These are phyloP conservation scores for Acanthisitta chloris DNA, from an alignment of 2,113 vertebrate species.

Conservation along the genomic window DNA sequence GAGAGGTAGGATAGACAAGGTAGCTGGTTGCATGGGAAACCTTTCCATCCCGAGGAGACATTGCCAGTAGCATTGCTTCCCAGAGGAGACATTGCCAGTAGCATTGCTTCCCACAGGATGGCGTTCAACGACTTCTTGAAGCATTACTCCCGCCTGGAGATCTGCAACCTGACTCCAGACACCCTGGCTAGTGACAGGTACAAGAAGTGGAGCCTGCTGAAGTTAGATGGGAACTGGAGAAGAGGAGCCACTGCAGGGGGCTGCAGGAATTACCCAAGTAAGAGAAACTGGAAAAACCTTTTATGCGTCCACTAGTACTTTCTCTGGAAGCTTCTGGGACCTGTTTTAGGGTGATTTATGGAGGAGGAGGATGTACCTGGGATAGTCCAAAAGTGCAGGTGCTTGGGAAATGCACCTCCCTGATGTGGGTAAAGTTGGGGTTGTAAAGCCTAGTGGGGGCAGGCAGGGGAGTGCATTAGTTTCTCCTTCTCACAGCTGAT, in stretches of 20 bases:
- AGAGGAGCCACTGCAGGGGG: conserved; percentile 90
- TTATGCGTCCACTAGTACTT: neutral
- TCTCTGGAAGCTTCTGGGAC: neutral
- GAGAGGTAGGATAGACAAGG: neutral
- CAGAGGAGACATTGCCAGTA: conserved; percentile 69
- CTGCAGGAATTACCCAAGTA: conserved; percentile 89
- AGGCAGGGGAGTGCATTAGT: neutral
- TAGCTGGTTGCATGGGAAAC: neutral
- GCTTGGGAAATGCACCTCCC: neutral
- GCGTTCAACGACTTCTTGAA: conserved; percentile 85
- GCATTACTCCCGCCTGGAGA: conserved; percentile 90
- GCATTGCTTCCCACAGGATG: conserved; percentile 81
- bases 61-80: neutral
- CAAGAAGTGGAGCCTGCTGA: conserved; percentile 89
- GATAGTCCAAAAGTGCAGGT: neutral
- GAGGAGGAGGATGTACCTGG: neutral
- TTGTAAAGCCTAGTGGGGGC: neutral
- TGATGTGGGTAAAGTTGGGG: neutral
- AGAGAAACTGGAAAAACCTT: neutral
- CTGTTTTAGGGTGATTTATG: neutral
- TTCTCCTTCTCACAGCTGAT: neutral
- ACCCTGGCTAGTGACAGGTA: conserved; percentile 79
- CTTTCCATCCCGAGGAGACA: rapidly evolving
- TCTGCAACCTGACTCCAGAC: conserved; percentile 94
- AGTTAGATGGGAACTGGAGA: conserved; percentile 89